Conservation (phyloP, 2,797 vertebrate genomes). For the Crenuchus spilurus region DNA sequence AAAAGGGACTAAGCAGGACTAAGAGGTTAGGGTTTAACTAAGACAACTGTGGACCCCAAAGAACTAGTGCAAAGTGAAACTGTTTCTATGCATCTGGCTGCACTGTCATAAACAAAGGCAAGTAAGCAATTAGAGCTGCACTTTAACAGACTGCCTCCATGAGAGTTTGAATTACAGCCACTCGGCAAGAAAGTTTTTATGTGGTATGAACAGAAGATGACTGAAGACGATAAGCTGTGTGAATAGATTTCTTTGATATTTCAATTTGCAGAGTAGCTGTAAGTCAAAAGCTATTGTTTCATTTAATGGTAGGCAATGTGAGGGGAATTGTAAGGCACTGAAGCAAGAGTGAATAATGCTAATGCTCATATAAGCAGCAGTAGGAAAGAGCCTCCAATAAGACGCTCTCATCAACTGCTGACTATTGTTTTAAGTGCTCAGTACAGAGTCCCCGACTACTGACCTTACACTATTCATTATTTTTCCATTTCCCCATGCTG, state of each 20-base stretch:
- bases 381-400: slow-evolving; percentile 12
- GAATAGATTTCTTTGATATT: slow-evolving; percentile 9
- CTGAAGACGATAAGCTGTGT: neutral
- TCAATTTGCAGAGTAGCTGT: slow-evolving; percentile 25
- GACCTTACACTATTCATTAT: neutral
- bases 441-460: neutral
- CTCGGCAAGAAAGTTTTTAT: slow-evolving; percentile 13
- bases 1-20: slow-evolving; percentile 20
- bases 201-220: neutral
- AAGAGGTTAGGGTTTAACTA: slow-evolving; percentile 22
- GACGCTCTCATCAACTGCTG: slow-evolving; percentile 9
- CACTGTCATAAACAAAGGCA: slow-evolving; percentile 13
- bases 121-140: slow-evolving; percentile 10
- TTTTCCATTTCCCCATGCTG: slow-evolving; percentile 12
- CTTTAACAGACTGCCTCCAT: slow-evolving; percentile 21
- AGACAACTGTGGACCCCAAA: slow-evolving; percentile 52
- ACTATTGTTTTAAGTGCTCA: slow-evolving; percentile 12
- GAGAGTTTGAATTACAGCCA: slow-evolving; percentile 22
- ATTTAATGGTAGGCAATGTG: slow-evolving; percentile 20
- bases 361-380: slow-evolving; percentile 26
- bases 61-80: slow-evolving; percentile 1
- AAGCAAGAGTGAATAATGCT: slow-evolving; percentile 29
- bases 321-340: slow-evolving; percentile 19
- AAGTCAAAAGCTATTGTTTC: slow-evolving; percentile 17
- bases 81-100: slow-evolving; percentile 6